phyloP scores from a whole-genome alignment of 2,888 invertebrate species.

The Latrodectus hesperus region DNA sequence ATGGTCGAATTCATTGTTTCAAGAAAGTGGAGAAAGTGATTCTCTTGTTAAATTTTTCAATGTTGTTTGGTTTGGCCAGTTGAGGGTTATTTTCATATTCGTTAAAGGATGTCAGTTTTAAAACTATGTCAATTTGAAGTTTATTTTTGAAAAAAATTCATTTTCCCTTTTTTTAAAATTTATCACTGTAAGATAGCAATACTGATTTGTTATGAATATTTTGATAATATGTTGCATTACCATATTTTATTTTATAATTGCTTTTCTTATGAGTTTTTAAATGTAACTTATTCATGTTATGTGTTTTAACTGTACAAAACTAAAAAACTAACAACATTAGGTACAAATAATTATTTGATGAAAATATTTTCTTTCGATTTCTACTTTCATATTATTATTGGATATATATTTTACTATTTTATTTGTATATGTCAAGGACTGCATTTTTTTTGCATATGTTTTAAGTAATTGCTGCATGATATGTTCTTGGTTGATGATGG shows the following conservation, averaged over 20 bases:
- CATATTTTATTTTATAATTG: not conserved
- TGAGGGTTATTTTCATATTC: too few species aligned
- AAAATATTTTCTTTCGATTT: conserved; percentile 1
- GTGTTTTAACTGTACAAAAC: not conserved
- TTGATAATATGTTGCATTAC: not conserved
- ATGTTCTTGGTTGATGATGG: not conserved
- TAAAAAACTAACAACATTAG: not conserved
- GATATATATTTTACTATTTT: not conserved
- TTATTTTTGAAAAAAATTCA: too few species aligned
- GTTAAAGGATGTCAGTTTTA: too few species aligned
- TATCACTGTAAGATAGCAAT: too few species aligned
- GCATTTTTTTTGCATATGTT: not conserved
- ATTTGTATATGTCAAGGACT: not conserved
- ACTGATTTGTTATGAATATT: not conserved
- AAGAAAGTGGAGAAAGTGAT: too few species aligned
- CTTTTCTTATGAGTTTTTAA: not conserved
- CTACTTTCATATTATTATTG: conserved; percentile 2
- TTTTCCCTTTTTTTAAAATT: too few species aligned
- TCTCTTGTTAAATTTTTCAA: too few species aligned
- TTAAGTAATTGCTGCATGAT: not conserved
- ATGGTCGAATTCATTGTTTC: too few species aligned
- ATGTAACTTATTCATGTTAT: not conserved
- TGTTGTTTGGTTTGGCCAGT: too few species aligned
- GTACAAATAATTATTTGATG: not conserved
- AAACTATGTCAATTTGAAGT: too few species aligned